Conservation (phyloP, 1,140 invertebrate genomes). For the Brachionus rubens region DNA sequence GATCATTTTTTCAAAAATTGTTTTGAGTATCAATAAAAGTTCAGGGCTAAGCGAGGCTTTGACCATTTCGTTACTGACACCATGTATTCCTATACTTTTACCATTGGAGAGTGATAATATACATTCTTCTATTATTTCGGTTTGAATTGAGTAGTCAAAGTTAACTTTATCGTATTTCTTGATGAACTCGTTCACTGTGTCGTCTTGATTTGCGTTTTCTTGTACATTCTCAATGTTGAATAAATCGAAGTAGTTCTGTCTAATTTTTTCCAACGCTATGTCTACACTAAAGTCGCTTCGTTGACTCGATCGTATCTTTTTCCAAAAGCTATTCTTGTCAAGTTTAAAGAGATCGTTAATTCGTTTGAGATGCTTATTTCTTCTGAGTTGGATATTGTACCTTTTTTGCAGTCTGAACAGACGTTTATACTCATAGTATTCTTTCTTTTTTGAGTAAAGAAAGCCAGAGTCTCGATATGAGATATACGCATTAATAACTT, state of each 20-base stretch:
- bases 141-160: no score
- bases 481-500: no score
- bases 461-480: no score
- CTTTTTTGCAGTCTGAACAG: no score
- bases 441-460: no score
- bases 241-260: neutral
- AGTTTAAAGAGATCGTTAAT: neutral
- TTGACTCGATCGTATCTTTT: neutral
- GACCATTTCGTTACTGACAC: neutral
- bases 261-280: neutral
- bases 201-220: neutral
- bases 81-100: neutral
- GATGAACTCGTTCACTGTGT: neutral
- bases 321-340: no score
- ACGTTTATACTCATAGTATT: no score
- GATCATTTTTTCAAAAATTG: constrained; percentile 3
- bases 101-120: neutral
- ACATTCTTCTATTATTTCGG: no score
- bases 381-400: neutral
- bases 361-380: neutral
- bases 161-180: no score
- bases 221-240: neutral
- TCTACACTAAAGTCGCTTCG: neutral
- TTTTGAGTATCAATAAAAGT: neutral
- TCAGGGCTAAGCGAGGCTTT: neutral